phyloP scores from a whole-genome alignment of 2,113 vertebrate species.

The Hypomesus transpacificus region DNA sequence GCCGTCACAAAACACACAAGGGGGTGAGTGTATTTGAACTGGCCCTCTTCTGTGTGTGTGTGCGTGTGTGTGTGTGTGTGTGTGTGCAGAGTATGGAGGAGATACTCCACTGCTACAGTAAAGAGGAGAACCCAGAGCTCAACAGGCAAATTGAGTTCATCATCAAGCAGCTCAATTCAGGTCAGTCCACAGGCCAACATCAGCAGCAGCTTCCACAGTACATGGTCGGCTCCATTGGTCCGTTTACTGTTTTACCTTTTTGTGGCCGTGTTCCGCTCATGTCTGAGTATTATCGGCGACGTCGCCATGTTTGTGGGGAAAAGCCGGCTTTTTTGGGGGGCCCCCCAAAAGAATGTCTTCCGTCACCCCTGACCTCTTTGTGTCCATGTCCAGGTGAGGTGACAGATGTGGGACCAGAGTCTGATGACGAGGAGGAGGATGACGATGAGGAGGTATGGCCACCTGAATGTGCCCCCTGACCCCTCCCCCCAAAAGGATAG shows the following conservation, averaged over 20 bases:
- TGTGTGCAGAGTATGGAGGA: slow-evolving; percentile 87
- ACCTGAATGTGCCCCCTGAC: too few relatives aligned
- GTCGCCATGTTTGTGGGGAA: too few relatives aligned
- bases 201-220: not conserved
- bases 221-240: not conserved
- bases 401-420: slow-evolving; percentile 74
- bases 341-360: not conserved
- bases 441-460: slow-evolving; percentile 82
- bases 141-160: slow-evolving; percentile 91
- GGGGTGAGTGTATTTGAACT: not conserved
- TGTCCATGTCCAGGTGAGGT: slow-evolving; percentile 70
- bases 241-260: not conserved
- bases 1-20: too few relatives aligned
- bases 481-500: too few relatives aligned
- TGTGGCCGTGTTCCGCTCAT: not conserved
- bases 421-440: slow-evolving; percentile 91
- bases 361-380: not conserved
- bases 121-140: slow-evolving; percentile 84
- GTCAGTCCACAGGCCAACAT: slow-evolving; percentile 1
- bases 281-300: too few relatives aligned
- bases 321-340: too few relatives aligned
- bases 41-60: slow-evolving; percentile 1
- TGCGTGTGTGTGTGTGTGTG: slow-evolving; percentile 30
- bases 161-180: slow-evolving; percentile 83
- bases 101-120: slow-evolving; percentile 86